Conservation (phyloP, 2,888 invertebrate genomes). For the Agrilus mali region DNA sequence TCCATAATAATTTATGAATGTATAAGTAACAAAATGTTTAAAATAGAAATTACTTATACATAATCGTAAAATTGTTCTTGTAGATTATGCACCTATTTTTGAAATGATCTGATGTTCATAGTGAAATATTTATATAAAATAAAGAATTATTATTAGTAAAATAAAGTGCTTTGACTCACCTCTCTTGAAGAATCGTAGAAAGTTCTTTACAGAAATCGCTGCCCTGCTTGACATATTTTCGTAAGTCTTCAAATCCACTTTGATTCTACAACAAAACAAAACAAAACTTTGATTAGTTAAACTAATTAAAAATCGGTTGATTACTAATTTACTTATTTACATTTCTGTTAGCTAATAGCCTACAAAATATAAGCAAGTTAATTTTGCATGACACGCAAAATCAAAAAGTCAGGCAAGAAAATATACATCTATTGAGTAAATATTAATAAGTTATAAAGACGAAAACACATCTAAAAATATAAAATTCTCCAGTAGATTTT, state of each 20-base stretch:
- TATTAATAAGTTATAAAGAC: too few species aligned
- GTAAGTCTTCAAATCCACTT: constrained; percentile 86
- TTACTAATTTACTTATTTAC: neutral
- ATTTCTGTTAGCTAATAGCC: neutral
- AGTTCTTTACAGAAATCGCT: constrained; percentile 91
- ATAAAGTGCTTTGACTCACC: constrained; percentile 41
- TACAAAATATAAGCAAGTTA: neutral
- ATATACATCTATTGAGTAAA: too few species aligned
- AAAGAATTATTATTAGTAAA: neutral
- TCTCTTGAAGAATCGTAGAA: constrained; percentile 78
- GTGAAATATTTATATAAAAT: too few species aligned
- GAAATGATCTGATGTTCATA: too few species aligned
- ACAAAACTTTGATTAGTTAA: neutral
- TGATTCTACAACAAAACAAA: constrained; percentile 58
- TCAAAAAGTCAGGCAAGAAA: too few species aligned
- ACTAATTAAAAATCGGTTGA: neutral
- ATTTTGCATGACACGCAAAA: neutral
- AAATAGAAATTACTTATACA: too few species aligned
- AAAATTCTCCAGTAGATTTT: too few species aligned
- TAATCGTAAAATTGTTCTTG: too few species aligned
- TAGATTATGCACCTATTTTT: too few species aligned
- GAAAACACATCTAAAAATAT: too few species aligned
- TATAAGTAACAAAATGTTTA: too few species aligned
- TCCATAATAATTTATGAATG: too few species aligned
- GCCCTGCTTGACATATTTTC: constrained; percentile 86